Conservation (phyloP, 2,888 invertebrate genomes). For the Anoplius nigerrimus region DNA sequence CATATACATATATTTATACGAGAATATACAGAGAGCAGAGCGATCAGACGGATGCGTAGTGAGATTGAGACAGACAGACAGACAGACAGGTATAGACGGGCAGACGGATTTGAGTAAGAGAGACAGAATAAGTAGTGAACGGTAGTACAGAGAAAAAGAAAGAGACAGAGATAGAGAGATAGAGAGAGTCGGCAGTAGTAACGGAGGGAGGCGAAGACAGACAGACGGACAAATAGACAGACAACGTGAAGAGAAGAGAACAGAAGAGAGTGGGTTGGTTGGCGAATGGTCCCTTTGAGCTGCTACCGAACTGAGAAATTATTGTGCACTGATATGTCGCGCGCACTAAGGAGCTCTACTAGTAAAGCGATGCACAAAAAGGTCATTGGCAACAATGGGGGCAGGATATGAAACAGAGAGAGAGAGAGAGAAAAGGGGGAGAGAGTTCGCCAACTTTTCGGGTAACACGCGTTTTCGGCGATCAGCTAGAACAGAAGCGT, state of each 20-base stretch:
- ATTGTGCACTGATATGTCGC: constrained; percentile 11
- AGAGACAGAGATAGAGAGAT: constrained; percentile 16
- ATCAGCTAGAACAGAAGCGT: too few species aligned
- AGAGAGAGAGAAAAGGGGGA: background rate
- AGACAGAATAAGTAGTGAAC: too few species aligned
- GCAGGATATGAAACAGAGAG: background rate
- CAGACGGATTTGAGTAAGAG: background rate
- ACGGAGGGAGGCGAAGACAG: constrained; percentile 17
- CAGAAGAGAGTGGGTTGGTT: constrained; percentile 23
- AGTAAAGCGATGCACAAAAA: constrained; percentile 13
- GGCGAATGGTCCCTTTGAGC: constrained; percentile 37
- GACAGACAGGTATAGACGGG: too few species aligned
- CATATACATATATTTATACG: background rate
- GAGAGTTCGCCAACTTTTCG: constrained; percentile 1
- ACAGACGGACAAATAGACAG: constrained; percentile 11
- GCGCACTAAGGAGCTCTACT: constrained; percentile 16
- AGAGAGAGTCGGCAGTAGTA: constrained; percentile 9
- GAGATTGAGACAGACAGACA: too few species aligned
- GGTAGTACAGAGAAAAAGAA: constrained; percentile 13
- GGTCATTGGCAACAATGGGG: background rate
- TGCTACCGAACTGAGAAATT: constrained; percentile 16
- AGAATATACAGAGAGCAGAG: background rate
- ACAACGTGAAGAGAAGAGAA: constrained; percentile 11
- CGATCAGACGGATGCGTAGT: too few species aligned
- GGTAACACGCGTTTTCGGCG: background rate